Base-by-base conservation (phyloP, 1,140 invertebrate genomes). In the Himalopsyche phryganea region DNA sequence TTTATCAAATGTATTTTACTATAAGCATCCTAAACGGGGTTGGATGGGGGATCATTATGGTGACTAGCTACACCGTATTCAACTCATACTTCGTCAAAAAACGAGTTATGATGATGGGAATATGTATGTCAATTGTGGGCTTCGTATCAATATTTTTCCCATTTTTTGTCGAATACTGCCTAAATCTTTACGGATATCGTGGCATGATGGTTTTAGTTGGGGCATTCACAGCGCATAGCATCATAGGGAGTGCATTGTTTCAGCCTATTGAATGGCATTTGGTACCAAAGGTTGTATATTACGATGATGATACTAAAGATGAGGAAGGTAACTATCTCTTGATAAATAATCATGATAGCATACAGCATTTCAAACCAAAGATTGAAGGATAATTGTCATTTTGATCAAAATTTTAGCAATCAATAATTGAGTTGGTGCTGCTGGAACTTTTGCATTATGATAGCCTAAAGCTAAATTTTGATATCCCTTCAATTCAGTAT, bases 221-320 rank as follows among this genome's bases (percentile, higher is more conserved):
- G 49, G 85, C 77, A 0, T 71, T 89, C 19, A 81, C 82, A 50
- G 75, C 83, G 0, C 80, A 90, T 61, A 80, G 81, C 1, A 69
- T 89, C 13, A 71, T 84, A 32, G 86, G 83, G 1, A 80, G 83
- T 38, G 65, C 83, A 6, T 71, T 87, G 0, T 77, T 89, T 66
- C 86, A 86, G 65, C 88, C 88, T 0, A 81, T 89, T 1, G 80
- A 85, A 62, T 85, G 84, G 84, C 84, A 89, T 66, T 78, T 83
- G 73, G 80, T 79, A 11, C 9, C 23, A 28, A 28, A 28, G 9
- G 78, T 77, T 49, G 33, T 35, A 40, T 5, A 11, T n/a, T 4
- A 40, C 38, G 38, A 13, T 40, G n/a, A 15, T 40, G 38, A 15
- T 5, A 13, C 11, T 11, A 28, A n/a, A n/a, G n/a, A n/a, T n/a